phyloP scores from a whole-genome alignment of 2,888 invertebrate genomes.

The Malthinus flaveolus region DNA sequence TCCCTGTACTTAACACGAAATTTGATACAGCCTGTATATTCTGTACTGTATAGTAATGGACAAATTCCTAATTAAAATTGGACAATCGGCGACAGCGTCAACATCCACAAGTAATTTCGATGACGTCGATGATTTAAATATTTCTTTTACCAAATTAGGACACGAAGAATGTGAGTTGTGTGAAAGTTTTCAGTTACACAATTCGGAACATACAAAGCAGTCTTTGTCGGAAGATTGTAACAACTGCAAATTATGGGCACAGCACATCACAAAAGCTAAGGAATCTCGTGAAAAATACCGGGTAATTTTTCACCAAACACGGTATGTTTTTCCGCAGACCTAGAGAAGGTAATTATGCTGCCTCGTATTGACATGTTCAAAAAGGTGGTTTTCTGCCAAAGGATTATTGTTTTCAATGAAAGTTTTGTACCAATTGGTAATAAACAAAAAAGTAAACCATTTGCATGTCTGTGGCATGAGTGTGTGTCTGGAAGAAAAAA shows the following conservation, averaged over 20 bases:
- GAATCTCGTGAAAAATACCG: constrained; percentile 1
- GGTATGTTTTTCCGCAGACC: constrained; percentile 6
- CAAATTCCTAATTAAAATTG: too few relatives aligned
- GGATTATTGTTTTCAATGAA: constrained; percentile 1
- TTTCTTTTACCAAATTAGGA: constrained; percentile 12
- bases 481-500: constrained; percentile 11
- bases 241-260: not conserved
- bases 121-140: constrained; percentile 13
- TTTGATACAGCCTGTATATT: too few relatives aligned
- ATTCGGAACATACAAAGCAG: not conserved
- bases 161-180: constrained; percentile 27
- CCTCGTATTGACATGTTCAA: constrained; percentile 19
- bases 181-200: constrained; percentile 20
- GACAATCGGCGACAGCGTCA: too few relatives aligned
- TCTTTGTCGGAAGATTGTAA: constrained; percentile 2
- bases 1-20: too few relatives aligned
- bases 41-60: too few relatives aligned
- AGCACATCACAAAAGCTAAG: not conserved
- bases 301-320: not conserved
- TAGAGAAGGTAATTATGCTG: constrained; percentile 18
- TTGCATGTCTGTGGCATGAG: constrained; percentile 28
- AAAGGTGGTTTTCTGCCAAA: constrained; percentile 11
- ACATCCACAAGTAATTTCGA: too few relatives aligned
- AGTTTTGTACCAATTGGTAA: constrained; percentile 8
- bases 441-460: constrained; percentile 1